Conservation (phyloP, 2,888 invertebrate species). For the Peribatodes rhomboidaria region DNA sequence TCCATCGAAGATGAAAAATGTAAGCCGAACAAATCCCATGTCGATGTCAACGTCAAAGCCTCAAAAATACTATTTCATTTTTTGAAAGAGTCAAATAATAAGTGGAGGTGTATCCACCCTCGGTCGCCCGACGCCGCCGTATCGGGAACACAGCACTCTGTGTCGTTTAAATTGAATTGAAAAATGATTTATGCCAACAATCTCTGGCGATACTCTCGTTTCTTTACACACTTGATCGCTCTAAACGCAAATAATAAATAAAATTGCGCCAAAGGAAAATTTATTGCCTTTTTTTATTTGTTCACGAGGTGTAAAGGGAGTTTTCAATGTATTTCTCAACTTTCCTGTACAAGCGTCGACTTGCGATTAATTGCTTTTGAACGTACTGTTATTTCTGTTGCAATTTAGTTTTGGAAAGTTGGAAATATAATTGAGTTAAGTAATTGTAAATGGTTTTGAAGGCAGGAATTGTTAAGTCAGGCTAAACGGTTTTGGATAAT, state of each 20-base stretch:
- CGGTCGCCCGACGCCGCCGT: conserved; percentile 50
- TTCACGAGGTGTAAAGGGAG: conserved; percentile 54
- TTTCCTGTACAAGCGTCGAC: conserved; percentile 50
- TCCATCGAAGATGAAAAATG: neutral
- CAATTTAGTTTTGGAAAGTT: conserved; percentile 31
- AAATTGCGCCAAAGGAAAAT: conserved; percentile 62
- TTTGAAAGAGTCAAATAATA: conserved; percentile 46
- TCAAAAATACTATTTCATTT: conserved; percentile 19
- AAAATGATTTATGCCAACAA: conserved; percentile 83
- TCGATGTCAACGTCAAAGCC: neutral
- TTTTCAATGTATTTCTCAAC: conserved; percentile 55
- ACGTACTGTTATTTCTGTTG: conserved; percentile 50
- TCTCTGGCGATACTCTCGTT: conserved; percentile 72
- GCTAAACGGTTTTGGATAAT: neutral
- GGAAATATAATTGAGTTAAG: conserved; percentile 5
- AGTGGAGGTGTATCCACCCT: conserved; percentile 54
- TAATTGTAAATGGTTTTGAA: conserved; percentile 6
- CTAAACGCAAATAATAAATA: conserved; percentile 74
- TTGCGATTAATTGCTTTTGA: conserved; percentile 52
- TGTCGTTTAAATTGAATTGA: conserved; percentile 84
- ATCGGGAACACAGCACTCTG: conserved; percentile 69
- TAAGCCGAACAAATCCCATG: conserved; percentile 6
- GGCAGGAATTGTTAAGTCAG: neutral
- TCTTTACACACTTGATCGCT: conserved; percentile 75
- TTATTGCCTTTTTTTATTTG: conserved; percentile 63